These are phyloP conservation scores for Vombatus ursinus DNA, from an alignment of 2,113 vertebrate species.

Conservation along the genomic window DNA sequence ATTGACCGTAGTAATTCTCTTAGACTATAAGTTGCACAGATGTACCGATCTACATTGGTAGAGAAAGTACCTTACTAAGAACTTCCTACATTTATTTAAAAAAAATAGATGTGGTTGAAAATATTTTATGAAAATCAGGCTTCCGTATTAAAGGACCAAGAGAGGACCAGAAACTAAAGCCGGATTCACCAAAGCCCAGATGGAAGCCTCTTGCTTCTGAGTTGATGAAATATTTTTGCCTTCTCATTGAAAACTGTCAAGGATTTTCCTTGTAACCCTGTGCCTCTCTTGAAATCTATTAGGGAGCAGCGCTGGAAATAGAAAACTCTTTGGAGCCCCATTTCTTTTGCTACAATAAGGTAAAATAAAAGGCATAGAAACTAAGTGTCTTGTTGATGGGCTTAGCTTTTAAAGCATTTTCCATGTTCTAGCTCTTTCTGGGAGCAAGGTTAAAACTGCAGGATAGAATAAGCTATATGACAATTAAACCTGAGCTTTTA, in stretches of 20 bases:
- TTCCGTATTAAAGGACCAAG: background rate
- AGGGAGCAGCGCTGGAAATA: conserved; percentile 15
- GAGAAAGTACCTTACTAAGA: background rate
- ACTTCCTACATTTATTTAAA: background rate
- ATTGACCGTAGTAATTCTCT: background rate
- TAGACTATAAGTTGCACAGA: background rate
- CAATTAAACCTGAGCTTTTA: conserved; percentile 21
- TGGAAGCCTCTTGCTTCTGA: conserved; percentile 6
- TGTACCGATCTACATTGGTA: background rate
- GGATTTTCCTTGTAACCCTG: conserved; percentile 37
- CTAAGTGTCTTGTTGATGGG: background rate
- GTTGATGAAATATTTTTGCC: background rate
- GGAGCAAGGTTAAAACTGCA: conserved; percentile 47
- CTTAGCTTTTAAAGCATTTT: conserved; percentile 47
- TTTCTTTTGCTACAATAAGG: conserved; percentile 32
- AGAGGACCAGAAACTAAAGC: background rate
- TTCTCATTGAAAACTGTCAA: conserved; percentile 7
- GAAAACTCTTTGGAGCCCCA: conserved; percentile 1
- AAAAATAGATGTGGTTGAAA: background rate
- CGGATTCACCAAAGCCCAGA: background rate
- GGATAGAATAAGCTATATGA: conserved; percentile 12
- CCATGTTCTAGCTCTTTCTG: background rate
- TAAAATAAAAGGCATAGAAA: conserved; percentile 57
- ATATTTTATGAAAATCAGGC: background rate
- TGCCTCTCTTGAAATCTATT: conserved; percentile 45